phyloP scores from a whole-genome alignment of 2,113 vertebrate species.

The Takifugu bimaculatus region DNA sequence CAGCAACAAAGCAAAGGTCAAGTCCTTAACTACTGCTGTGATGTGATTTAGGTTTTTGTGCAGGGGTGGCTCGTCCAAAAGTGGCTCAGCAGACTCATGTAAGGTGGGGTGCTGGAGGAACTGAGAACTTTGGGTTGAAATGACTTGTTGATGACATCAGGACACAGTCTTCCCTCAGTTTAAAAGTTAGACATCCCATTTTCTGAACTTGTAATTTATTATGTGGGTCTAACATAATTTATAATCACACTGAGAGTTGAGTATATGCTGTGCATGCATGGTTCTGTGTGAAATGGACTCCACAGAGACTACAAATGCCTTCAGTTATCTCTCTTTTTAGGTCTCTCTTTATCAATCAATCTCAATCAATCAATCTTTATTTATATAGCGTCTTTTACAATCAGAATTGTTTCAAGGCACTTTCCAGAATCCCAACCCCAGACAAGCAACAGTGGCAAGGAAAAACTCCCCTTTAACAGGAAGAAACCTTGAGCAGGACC shows the following conservation, averaged over 20 bases:
- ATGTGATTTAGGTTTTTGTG: slow-evolving; percentile 57
- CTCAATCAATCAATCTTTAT: no score
- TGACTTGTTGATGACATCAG: slow-evolving; percentile 71
- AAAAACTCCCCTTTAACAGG: no score
- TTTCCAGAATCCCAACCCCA: no score
- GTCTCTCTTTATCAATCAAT: slow-evolving; percentile 4
- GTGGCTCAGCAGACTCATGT: slow-evolving; percentile 15
- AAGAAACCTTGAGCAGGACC: no score
- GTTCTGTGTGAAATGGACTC: slow-evolving; percentile 39
- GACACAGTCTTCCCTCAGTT: slow-evolving; percentile 55
- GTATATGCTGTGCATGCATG: slow-evolving; percentile 54
- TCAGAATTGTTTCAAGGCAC: no score
- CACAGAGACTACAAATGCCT: slow-evolving; percentile 20
- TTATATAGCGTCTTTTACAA: no score
- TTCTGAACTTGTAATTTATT: slow-evolving; percentile 70
- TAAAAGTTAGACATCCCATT: slow-evolving; percentile 67
- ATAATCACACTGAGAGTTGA: slow-evolving; percentile 66
- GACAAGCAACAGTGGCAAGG: no score
- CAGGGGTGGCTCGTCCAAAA: slow-evolving; percentile 36
- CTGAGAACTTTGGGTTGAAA: slow-evolving; percentile 64
- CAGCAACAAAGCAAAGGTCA: slow-evolving; percentile 63
- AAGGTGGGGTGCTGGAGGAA: slow-evolving; percentile 54
- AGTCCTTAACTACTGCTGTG: slow-evolving; percentile 54
- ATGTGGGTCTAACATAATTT: slow-evolving; percentile 54
- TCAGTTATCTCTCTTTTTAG: slow-evolving; percentile 36